Conservation (phyloP, 2,113 vertebrate species). For the Sceloporus undulatus region DNA sequence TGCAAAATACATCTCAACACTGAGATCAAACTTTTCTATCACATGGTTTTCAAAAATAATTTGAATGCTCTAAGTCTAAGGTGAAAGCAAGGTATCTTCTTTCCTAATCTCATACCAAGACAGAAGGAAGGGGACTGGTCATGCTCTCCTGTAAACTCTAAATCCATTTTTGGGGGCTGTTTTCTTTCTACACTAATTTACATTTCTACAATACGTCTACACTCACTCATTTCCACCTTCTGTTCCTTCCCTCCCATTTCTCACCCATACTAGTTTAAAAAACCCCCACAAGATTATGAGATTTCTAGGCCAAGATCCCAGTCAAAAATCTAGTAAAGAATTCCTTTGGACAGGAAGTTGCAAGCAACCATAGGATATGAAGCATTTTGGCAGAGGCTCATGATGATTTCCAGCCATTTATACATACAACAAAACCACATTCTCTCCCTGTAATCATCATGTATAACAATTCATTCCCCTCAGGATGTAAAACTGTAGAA, state of each 20-base stretch:
- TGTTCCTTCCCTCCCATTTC: neutral
- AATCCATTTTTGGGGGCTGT: neutral
- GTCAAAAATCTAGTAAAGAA: neutral
- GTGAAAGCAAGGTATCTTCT: neutral
- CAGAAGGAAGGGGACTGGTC: neutral
- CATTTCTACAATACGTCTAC: too few relatives aligned
- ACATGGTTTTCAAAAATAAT: too few relatives aligned
- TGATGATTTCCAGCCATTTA: neutral
- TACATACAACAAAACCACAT: too few relatives aligned
- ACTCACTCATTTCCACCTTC: too few relatives aligned
- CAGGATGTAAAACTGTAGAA: neutral
- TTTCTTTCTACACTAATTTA: too few relatives aligned
- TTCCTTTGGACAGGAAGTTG: neutral
- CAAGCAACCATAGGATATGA: neutral
- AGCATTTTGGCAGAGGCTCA: neutral
- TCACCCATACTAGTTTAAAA: neutral
- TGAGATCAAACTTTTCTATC: too few relatives aligned
- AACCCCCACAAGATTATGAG: too few relatives aligned
- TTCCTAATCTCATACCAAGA: neutral
- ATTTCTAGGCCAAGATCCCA: neutral
- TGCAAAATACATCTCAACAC: neutral
- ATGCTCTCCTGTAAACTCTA: neutral
- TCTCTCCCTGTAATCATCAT: too few relatives aligned
- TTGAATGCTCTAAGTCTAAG: too few relatives aligned
- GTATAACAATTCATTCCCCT: too few relatives aligned